Conservation (phyloP, 1,140 invertebrate genomes). For the Reticulitermes speratus region DNA sequence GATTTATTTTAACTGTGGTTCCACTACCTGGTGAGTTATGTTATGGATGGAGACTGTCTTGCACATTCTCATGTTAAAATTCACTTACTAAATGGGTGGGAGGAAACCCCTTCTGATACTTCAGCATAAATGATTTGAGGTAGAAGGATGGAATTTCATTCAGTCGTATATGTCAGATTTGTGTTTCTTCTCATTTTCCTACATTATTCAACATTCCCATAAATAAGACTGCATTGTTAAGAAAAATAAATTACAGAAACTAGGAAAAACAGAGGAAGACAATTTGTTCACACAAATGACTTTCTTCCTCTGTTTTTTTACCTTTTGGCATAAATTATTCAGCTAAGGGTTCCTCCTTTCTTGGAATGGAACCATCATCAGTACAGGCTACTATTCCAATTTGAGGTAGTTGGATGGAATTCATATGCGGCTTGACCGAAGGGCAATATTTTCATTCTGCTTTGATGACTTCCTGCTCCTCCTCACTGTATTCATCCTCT, state of each 20-base stretch:
- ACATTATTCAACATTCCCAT: slow-evolving; percentile 25
- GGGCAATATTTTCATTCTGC: slow-evolving; percentile 37
- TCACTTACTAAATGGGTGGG: neutral
- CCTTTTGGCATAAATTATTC: slow-evolving; percentile 16
- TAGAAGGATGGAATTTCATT: slow-evolving; percentile 34
- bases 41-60: neutral
- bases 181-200: slow-evolving; percentile 7
- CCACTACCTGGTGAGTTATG: neutral
- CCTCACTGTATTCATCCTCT: slow-evolving; percentile 41
- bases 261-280: neutral
- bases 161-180: slow-evolving; percentile 27
- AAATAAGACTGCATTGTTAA: neutral
- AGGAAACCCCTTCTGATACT: slow-evolving; percentile 4
- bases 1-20: neutral
- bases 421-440: slow-evolving; percentile 22
- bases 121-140: slow-evolving; percentile 26
- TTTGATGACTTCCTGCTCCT: slow-evolving; percentile 43
- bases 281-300: neutral
- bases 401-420: slow-evolving; percentile 35
- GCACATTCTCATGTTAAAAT: neutral
- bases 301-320: neutral
- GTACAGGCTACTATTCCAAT: slow-evolving; percentile 1
- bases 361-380: neutral
- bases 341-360: neutral
- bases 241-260: neutral